Conservation (phyloP, 2,797 vertebrate genomes). For the Cyprinella venusta region DNA sequence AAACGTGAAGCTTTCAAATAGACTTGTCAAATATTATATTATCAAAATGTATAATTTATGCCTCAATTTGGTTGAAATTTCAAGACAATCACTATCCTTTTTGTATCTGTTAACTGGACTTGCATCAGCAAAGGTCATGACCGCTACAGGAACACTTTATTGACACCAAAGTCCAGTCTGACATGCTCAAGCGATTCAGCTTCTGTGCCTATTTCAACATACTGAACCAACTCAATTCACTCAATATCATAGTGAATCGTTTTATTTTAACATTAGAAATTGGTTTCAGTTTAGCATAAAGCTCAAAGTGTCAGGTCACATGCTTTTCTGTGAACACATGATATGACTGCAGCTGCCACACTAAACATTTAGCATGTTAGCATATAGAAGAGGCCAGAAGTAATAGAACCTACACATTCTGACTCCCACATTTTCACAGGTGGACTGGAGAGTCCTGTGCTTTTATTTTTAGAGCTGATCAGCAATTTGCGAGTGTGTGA, state of each 20-base stretch:
- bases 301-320: background rate
- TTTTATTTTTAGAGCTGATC: constrained; percentile 54
- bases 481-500: constrained; percentile 36
- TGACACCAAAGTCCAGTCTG: constrained; percentile 44
- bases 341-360: constrained; percentile 23
- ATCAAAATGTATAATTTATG: background rate
- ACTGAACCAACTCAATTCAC: background rate
- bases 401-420: constrained; percentile 30
- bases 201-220: background rate
- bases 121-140: constrained; percentile 40
- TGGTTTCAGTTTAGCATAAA: background rate
- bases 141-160: constrained; percentile 36
- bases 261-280: background rate
- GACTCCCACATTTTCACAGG: constrained; percentile 54
- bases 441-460: constrained; percentile 36
- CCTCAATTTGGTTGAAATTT: background rate
- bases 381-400: constrained; percentile 26
- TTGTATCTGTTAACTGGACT: constrained; percentile 30
- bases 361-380: constrained; percentile 31
- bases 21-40: background rate
- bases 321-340: background rate
- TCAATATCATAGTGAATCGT: background rate
- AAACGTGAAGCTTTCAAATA: constrained; percentile 17
- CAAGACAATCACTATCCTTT: background rate
- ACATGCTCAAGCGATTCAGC: background rate